These are phyloP conservation scores for Galemys pyrenaicus DNA, from an alignment of 2,113 vertebrate genomes.

Conservation along the genomic window DNA sequence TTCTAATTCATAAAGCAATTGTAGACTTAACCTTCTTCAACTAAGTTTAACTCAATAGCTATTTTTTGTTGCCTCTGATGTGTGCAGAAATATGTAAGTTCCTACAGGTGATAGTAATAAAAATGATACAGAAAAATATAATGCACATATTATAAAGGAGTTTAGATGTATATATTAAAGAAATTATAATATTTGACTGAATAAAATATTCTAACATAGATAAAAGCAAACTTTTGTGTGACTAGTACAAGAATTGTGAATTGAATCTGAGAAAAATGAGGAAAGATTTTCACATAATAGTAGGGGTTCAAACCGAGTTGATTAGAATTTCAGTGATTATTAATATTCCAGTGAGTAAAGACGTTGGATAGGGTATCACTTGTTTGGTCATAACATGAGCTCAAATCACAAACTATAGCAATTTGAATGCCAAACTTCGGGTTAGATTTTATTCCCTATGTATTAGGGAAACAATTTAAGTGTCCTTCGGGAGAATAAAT, in stretches of 20 bases:
- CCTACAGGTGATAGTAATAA: neutral
- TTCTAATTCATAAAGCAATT: neutral
- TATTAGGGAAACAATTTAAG: neutral
- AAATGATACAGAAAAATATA: slow-evolving; percentile 26
- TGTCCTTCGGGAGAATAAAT: neutral
- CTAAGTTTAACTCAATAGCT: neutral
- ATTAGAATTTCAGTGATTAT: neutral
- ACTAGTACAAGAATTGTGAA: neutral
- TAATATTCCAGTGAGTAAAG: neutral
- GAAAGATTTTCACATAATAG: neutral
- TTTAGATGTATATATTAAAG: neutral
- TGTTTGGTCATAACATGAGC: neutral
- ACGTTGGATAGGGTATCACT: neutral
- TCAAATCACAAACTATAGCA: neutral
- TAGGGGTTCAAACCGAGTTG: neutral
- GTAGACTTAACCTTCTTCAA: neutral
- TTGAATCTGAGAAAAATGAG: neutral
- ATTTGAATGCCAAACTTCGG: neutral
- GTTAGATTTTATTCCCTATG: neutral
- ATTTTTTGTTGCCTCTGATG: slow-evolving; percentile 17
- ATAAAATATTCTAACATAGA: neutral
- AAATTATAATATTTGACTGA: neutral
- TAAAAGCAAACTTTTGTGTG: slow-evolving; percentile 23
- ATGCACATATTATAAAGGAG: neutral
- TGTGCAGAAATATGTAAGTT: neutral